Base-by-base conservation (phyloP, 2,888 invertebrate species). In the Caenorhabditis auriculariae region DNA sequence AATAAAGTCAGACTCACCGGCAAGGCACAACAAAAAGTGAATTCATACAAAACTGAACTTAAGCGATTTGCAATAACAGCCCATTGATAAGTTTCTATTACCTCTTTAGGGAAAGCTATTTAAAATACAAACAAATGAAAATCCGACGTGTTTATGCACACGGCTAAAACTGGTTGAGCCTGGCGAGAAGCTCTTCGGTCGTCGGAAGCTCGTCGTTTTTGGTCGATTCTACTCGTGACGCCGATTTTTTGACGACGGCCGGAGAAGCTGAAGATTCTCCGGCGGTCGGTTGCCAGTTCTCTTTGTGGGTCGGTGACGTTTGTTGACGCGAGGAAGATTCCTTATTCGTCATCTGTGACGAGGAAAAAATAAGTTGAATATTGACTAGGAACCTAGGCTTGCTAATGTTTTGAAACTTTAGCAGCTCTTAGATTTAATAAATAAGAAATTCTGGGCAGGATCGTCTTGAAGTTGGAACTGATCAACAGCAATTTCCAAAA, bases 251-350 rank as follows among this genome's bases (percentile, higher is more conserved):
- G 19, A 46, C 27, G n/a, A 51, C 38, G 12, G 39, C 24, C 2
- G 50, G 23, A 41, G 38, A 29, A 15, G 39, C 42, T 4, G 44
- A 47, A 45, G 50, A 42, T 35, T 29, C 17, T 26, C 17, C 23
- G 7, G 41, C 17, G 21, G 41, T 19, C n/a, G 42, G 38, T 19
- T 29, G 19, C 29, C 43, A 27, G 43, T 66, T 66, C 23, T 66
- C 66, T 41, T 66, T 66, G 41, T 66, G 66, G 0, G 66, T 61
- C 9, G 66, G 66, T 9, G 66, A 66, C 24, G 59, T 37, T 61
- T 57, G 59, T 3, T 58, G 51, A 12, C 7, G 19, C 5, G 24
- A 54, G 50, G 9, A 56, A 56, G 26, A 28, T 23, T 38, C 19
- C 19, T 15, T 15, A 7, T 17, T 38, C n/a, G n/a, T n/a, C n/a